phyloP scores from a whole-genome alignment of 2,888 invertebrate genomes.

The Thalpophila matura region DNA sequence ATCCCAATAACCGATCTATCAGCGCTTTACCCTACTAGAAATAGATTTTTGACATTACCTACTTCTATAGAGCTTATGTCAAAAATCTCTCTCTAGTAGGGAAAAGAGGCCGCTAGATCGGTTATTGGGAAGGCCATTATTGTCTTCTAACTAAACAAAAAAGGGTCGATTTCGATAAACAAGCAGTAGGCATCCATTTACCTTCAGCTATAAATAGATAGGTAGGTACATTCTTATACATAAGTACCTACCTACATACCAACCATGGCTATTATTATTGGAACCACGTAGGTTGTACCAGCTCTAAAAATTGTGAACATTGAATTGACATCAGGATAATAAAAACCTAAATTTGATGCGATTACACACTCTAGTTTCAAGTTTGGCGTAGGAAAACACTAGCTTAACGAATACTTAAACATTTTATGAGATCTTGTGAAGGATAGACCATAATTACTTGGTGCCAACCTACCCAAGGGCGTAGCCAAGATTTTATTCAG shows the following conservation, averaged over 20 bases:
- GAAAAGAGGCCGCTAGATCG: too few relatives aligned
- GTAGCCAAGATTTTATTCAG: too few relatives aligned
- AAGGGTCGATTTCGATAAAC: conserved; percentile 34
- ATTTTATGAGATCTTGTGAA: conserved; percentile 1
- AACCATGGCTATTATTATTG: conserved; percentile 22
- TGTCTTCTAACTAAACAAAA: conserved; percentile 3
- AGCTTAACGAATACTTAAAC: not conserved
- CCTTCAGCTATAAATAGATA: too few relatives aligned
- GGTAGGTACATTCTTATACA: not conserved
- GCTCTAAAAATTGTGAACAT: conserved; percentile 52
- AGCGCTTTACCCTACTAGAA: too few relatives aligned
- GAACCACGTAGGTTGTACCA: conserved; percentile 50
- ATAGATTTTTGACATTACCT: too few relatives aligned
- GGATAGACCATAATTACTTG: not conserved
- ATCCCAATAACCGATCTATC: too few relatives aligned
- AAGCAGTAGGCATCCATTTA: conserved; percentile 1
- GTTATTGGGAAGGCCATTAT: too few relatives aligned
- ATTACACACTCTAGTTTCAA: not conserved
- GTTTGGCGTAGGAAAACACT: not conserved
- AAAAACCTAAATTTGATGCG: conserved; percentile 34
- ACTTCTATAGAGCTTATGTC: too few relatives aligned
- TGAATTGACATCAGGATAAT: conserved; percentile 51
- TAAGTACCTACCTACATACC: not conserved
- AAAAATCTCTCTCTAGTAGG: too few relatives aligned
- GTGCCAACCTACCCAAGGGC: too few relatives aligned